phyloP scores from a whole-genome alignment of 2,113 vertebrate genomes.

The Mustela lutreola region DNA sequence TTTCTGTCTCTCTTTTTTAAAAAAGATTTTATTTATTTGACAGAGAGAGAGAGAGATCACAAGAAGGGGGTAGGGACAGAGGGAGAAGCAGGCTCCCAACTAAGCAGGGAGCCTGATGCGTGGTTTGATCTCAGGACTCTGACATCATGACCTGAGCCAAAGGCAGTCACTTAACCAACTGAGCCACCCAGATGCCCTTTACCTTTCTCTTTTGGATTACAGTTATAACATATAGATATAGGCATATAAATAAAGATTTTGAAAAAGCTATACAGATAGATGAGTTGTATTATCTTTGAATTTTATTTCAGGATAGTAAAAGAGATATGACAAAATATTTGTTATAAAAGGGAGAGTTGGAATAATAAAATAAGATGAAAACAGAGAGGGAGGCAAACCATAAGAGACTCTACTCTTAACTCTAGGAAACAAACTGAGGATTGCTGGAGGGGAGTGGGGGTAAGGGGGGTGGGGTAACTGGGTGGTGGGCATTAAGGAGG shows the following conservation, averaged over 20 bases:
- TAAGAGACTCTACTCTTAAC: neutral
- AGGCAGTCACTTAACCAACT: too few relatives aligned
- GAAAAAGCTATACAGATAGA: neutral
- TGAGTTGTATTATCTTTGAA: neutral
- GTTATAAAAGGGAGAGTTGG: neutral
- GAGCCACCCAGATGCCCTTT: neutral
- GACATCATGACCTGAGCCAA: too few relatives aligned
- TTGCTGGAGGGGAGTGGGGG: neutral
- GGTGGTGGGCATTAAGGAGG: neutral
- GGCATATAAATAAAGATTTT: neutral
- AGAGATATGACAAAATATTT: neutral
- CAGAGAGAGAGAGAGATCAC: too few relatives aligned
- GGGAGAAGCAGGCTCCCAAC: too few relatives aligned
- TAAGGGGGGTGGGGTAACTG: neutral
- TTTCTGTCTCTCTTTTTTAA: neutral
- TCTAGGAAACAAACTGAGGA: neutral
- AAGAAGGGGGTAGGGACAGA: too few relatives aligned
- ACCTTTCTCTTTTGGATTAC: neutral
- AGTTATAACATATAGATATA: neutral
- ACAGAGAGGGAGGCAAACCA: neutral
- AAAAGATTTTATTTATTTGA: too few relatives aligned
- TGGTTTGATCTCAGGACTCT: too few relatives aligned
- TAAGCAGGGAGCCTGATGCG: too few relatives aligned
- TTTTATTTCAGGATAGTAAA: slow-evolving; percentile 47
- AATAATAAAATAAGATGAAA: neutral